phyloP scores from a whole-genome alignment of 1,140 invertebrate genomes.

The Drosophila fuyamai region DNA sequence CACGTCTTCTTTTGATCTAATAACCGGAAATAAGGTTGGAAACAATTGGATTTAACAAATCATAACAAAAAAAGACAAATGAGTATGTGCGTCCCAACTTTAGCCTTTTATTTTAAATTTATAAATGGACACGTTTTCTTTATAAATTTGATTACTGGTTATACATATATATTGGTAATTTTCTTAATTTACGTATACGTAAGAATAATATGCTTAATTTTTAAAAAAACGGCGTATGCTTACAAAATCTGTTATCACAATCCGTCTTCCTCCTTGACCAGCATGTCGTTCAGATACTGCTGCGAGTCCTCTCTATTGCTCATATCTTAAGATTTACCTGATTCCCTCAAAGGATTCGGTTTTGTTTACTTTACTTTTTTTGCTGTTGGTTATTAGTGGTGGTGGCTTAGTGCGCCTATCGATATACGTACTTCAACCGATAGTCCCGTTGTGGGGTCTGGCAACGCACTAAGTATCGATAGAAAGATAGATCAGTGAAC shows the following conservation, averaged over 20 bases:
- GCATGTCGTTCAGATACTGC: conserved; percentile 67
- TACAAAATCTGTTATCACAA: neutral
- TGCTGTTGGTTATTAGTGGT: neutral
- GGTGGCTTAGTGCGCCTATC: conserved; percentile 7
- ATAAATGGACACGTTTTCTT: too few relatives aligned
- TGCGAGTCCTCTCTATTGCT: conserved; percentile 80
- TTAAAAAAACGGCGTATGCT: neutral
- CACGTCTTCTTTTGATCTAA: conserved; percentile 33
- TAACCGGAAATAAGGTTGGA: too few relatives aligned
- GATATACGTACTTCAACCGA: conserved; percentile 1
- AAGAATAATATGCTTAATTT: too few relatives aligned
- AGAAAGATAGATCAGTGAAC: too few relatives aligned
- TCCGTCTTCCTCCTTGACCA: conserved; percentile 58
- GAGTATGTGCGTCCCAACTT: too few relatives aligned
- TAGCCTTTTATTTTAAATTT: too few relatives aligned
- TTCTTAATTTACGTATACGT: too few relatives aligned
- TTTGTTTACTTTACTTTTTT: conserved; percentile 19
- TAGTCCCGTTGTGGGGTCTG: conserved; percentile 11
- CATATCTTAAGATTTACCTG: conserved; percentile 36
- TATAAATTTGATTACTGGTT: too few relatives aligned
- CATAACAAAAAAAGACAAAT: too few relatives aligned
- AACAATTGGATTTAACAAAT: too few relatives aligned
- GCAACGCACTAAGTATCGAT: neutral
- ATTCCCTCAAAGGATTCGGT: neutral
- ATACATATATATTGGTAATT: too few relatives aligned